Conservation (phyloP, 2,797 vertebrate species). For the Microhierax caerulescens region DNA sequence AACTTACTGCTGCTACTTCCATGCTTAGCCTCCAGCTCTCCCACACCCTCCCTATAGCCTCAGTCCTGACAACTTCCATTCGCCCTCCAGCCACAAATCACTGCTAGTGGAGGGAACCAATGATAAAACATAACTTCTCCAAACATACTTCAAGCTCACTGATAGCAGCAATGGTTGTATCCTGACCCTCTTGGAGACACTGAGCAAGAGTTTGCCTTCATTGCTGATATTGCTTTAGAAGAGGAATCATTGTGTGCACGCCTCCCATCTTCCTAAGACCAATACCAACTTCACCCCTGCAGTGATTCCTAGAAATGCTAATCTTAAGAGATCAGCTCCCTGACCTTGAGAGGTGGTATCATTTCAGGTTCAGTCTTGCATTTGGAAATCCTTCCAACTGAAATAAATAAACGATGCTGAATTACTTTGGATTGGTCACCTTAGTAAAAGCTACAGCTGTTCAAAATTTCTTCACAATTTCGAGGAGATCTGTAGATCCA, state of each 20-base stretch:
- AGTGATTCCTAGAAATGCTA: neutral
- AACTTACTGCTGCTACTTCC: neutral
- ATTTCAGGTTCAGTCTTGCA: neutral
- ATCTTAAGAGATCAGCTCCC: neutral
- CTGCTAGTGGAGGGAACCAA: neutral
- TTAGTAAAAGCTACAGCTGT: neutral
- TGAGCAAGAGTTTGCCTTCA: neutral
- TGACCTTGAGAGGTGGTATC: neutral
- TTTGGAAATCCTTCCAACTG: neutral
- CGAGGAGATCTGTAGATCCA: neutral
- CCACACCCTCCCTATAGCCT: neutral
- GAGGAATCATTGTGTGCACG: neutral
- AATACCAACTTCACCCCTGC: neutral
- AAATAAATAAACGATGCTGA: neutral
- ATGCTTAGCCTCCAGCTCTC: neutral
- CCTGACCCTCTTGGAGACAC: neutral
- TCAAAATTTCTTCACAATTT: neutral
- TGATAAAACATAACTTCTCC: neutral
- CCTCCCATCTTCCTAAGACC: neutral
- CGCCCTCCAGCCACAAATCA: neutral
- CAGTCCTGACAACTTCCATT: neutral
- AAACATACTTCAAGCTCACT: neutral
- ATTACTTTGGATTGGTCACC: neutral
- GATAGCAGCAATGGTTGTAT: neutral
- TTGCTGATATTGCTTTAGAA: neutral